Evolutionary conservation across 1,140 invertebrate species (phyloP), one percentile per base, ranked within the genome.

Genomic region (Aphis gossypii): DNA sequence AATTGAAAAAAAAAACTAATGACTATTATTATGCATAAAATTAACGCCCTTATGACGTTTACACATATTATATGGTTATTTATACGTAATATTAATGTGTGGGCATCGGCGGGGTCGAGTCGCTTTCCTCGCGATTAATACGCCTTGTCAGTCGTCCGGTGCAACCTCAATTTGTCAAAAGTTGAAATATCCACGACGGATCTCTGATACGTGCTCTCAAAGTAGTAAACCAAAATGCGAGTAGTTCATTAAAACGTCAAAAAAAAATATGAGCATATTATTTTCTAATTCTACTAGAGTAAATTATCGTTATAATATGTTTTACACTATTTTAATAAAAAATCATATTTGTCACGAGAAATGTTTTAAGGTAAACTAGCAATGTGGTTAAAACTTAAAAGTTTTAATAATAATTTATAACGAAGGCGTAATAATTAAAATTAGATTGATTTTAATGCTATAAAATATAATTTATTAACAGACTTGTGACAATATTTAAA

Each of bases 161-260:
- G 76, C n/a, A 83, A 92, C 91, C 91, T 92, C 76, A 92, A 92
- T 92, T 92, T 92, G 91, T 92, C 91, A 92, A 89, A 89, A 56
- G 88, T 89, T 56, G 88, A 89, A 89, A 89, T 89, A 56, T 56
- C 35, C 88, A 41, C 21, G 88, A 76, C 46, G 46, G 60, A 51
- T 82, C 60, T 38, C n/a, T 83, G 60, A 83, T 92, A 92, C 91
- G 56, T 76, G 56, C 60, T 91, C 44, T 44, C 41, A 41, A 60
- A 44, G 41, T 46, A 56, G 38, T 38, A 20, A 46, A 87, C 44
- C 46, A 48, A 87, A 87, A 48, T 46, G 30, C 51, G 20, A 21
- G 20, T 89, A 56, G 35, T 89, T 87, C 86, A 89, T 89, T 89
- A 56, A 89, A 56, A 54, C 35, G 46, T n/a, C 46, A 38, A 56